Evolutionary conservation across 2,797 vertebrate species (phyloP).

Genomic region (Thaleichthys pacificus): DNA sequence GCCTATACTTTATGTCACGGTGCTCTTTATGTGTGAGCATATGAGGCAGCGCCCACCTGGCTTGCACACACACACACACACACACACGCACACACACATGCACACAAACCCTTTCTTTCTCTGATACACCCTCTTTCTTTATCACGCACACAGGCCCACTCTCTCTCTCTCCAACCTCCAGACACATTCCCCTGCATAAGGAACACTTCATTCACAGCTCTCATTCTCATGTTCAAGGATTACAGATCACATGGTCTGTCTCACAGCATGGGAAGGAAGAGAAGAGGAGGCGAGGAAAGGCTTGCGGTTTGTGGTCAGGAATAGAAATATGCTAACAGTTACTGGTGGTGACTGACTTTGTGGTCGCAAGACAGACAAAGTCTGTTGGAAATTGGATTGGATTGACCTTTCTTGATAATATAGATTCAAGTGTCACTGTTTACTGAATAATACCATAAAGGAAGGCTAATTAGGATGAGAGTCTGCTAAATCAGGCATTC

Average conservation of each 20-base stretch:
- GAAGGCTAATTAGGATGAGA: neutral
- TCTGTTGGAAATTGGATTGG: conserved; percentile 5
- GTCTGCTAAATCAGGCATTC: neutral
- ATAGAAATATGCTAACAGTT: neutral
- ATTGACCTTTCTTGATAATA: neutral
- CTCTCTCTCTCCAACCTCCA: neutral
- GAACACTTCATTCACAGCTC: conserved; percentile 34
- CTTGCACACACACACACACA: conserved; percentile 7
- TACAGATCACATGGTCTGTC: conserved; percentile 63
- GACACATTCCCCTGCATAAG: conserved; percentile 20
- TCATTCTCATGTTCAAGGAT: conserved; percentile 48
- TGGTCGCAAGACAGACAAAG: neutral
- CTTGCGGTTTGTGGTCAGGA: neutral
- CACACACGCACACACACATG: neutral
- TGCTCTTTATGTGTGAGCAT: neutral
- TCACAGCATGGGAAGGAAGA: conserved; percentile 33
- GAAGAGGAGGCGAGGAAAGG: conserved; percentile 1
- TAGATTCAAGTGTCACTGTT: conserved; percentile 1
- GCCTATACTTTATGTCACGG: too few species aligned
- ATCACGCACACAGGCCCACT: neutral
- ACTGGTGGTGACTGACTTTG: conserved; percentile 19
- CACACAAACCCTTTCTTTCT: neutral
- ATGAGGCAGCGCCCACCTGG: neutral
- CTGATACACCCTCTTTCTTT: neutral
- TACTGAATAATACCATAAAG: neutral